Base-by-base conservation (phyloP, 2,113 vertebrate species). In the Podiceps cristatus region DNA sequence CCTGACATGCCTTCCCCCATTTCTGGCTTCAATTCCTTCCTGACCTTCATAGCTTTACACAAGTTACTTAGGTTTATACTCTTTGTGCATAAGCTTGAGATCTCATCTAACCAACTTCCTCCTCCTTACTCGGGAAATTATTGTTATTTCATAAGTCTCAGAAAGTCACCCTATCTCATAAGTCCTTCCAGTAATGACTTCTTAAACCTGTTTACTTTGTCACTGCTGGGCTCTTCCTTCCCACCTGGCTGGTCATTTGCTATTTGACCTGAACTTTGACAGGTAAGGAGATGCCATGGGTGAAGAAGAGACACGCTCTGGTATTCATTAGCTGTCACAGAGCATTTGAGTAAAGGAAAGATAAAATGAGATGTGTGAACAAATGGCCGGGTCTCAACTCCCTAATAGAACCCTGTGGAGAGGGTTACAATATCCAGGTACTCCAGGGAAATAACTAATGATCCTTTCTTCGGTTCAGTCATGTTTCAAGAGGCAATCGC, bases 371-470 rank as follows among this genome's bases (percentile, higher is more conserved):
- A 89, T 50, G 44, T 79, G 78, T 85, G 92, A 95, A 89, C 44
- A 97, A 90, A 94, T 85, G 86, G 60, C 77, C 66, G 60, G 88
- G 86, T 89, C 88, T 93, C 94, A 96, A 92, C 60, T 93, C 80
- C 49, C 62, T 95, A 93, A 96, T 23, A 92, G 87, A 97, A 94
- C 58, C 84, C 84, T 69, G 58, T 81, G 73, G 94, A 97, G 91
- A 91, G 73, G 77, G 91, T 93, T 87, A 96, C 80, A 69, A 87
- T 76, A 96, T 60, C 84, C 68, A 94, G 66, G 83, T 94, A 95
- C 96, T 96, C 86, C 40, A 66, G 93, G 94, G 93, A 97, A 89
- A 97, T 96, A 97, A 94, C 58, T 96, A 95, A 97, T 91, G 86
- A 94, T 87, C 60, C 66, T 89, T 97, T 92, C 80, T 95, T 95